These are phyloP conservation scores for Tinea pellionella DNA, from an alignment of 2,888 invertebrate genomes.

Conservation along the genomic window DNA sequence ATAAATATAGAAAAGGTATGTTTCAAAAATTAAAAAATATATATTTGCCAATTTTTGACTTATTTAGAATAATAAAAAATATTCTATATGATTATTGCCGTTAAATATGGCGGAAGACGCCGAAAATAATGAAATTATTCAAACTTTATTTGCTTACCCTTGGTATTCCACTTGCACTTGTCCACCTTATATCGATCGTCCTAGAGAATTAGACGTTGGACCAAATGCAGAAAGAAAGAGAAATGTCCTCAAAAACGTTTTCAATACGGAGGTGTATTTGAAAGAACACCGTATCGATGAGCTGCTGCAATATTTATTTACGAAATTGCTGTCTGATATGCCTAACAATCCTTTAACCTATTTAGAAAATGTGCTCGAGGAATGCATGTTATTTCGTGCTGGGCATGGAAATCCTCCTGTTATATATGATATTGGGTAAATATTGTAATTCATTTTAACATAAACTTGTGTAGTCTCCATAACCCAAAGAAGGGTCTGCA, in stretches of 20 bases:
- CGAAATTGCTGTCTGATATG: conserved; percentile 38
- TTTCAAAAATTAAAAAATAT: too few relatives aligned
- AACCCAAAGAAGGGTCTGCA: too few relatives aligned
- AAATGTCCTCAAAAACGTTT: background rate
- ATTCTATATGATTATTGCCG: too few relatives aligned
- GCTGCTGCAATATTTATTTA: conserved; percentile 43
- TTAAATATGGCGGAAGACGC: too few relatives aligned
- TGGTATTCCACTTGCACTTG: background rate
- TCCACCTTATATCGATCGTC: background rate
- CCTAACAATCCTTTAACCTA: conserved; percentile 33
- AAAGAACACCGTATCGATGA: conserved; percentile 49
- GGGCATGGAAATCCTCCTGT: conserved; percentile 47
- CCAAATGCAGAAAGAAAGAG: background rate
- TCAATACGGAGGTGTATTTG: conserved; percentile 45
- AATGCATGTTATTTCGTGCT: conserved; percentile 52
- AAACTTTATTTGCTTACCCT: background rate
- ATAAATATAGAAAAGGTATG: too few relatives aligned
- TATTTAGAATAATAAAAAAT: too few relatives aligned
- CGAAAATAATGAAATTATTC: too few relatives aligned
- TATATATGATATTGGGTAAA: conserved; percentile 44
- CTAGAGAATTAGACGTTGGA: background rate
- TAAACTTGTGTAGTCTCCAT: too few relatives aligned
- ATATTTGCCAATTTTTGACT: too few relatives aligned
- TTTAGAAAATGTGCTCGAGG: conserved; percentile 39
- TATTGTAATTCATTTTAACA: background rate